Evolutionary conservation across 2,797 vertebrate genomes (phyloP), one percentile per base, ranked within the genome.

Genomic region (Bovichtus diacanthus): DNA sequence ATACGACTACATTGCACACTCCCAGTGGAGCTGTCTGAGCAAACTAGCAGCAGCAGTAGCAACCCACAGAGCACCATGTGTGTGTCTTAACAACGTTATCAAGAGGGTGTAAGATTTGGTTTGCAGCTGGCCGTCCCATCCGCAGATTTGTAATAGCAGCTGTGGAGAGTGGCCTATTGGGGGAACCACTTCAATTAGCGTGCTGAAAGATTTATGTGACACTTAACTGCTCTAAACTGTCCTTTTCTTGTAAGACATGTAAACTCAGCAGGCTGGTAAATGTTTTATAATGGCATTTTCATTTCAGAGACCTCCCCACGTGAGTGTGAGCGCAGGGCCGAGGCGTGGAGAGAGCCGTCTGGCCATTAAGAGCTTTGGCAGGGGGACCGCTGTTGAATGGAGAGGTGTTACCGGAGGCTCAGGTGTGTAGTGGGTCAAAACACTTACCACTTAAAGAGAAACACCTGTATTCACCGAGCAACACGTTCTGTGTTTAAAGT

Each of bases 131-230:
- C 70, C 66, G 64, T 80, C 84, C 74, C 73, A 54, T 86, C 64
- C 65, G 18, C 73, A 77, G 70, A 83, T 53, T 84, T 84, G 84
- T 90, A 87, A 86, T 62, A 85, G 78, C 87, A 84, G 85, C 90
- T 90, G 88, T 68, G 78, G 84, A 81, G 78, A 87, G 75, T 11
- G 78, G 87, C 73, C 83, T 86, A 16, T 85, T 68, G 86, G 87
- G 89, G 87, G 78, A 79, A 87, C 74, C 72, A 81, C 88, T 90
- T 90, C 86, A 90, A 87, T 92, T 90, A 90, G 80, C 56, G 13
- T 23, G 69, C 79, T 91, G 68, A 91, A 91, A 90, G 89, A 93
- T 90, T 92, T 71, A 92, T 90, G 81, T 84, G 89, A 88, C 87
- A 87, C 87, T 89, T 90, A 88, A 85, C 78, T 18, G 53, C 83